Evolutionary conservation across 2,113 vertebrate genomes (phyloP).

Genomic region (Callospermophilus lateralis): DNA sequence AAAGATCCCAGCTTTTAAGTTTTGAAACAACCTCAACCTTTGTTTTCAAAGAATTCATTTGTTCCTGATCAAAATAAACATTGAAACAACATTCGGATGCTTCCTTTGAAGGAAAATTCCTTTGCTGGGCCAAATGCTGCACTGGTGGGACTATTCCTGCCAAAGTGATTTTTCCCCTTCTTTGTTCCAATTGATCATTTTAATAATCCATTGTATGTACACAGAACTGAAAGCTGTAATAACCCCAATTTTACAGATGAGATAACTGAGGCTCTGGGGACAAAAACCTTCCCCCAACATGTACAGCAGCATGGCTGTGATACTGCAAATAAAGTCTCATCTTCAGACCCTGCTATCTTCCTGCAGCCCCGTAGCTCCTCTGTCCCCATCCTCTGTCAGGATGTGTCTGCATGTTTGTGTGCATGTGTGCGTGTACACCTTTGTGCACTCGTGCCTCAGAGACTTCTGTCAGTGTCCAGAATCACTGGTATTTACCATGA

Average conservation of each 20-base stretch:
- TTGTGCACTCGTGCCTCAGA: background rate
- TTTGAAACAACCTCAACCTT: background rate
- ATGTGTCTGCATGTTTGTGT: too few relatives aligned
- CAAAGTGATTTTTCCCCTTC: background rate
- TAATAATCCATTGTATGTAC: conserved; percentile 13
- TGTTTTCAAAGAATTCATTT: conserved; percentile 52
- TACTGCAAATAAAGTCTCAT: background rate
- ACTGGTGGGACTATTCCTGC: background rate
- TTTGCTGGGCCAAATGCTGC: background rate
- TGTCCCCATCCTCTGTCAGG: too few relatives aligned
- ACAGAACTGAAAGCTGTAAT: background rate
- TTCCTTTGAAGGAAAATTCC: background rate
- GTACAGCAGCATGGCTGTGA: background rate
- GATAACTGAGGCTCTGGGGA: background rate
- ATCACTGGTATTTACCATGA: background rate
- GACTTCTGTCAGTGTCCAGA: conserved; percentile 31
- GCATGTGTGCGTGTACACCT: background rate
- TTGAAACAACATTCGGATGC: background rate
- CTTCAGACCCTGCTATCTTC: background rate
- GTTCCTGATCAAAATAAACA: conserved; percentile 27
- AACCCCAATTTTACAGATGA: conserved; percentile 36
- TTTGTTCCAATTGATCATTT: conserved; percentile 61
- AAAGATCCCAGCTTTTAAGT: background rate
- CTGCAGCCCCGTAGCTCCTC: too few relatives aligned
- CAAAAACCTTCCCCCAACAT: background rate